Evolutionary conservation across 2,888 invertebrate genomes (phyloP), one percentile per base, ranked within the genome.

Genomic region (Oithona nana): DNA sequence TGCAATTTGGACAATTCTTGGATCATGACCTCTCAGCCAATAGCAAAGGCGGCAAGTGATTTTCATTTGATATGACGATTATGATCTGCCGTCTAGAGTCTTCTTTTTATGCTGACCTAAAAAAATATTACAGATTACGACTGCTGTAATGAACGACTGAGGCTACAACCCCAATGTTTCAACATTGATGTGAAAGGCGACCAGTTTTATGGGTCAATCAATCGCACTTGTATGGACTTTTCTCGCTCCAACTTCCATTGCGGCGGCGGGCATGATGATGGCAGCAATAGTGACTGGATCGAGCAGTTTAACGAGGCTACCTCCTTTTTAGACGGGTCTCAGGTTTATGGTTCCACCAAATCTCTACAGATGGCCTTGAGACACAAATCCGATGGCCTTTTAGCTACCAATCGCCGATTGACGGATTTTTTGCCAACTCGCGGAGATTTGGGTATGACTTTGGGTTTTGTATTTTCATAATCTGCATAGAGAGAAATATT

Each of bases 1-100:
- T 59, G 59, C 59, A 59, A 50, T 59, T 59, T 59, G 59, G 50
- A 1, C 59, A 59, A 28, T 59, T 59, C 28, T 16, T 59, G 3
- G 49, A 24, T 48, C 59, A 59, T 28, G 59, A 59, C 28, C 16
- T 59, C 11, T 20, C 59, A 22, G 49, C 22, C n/a, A 57, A 1
- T 29, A 3, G 26, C 24, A 57, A 57, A 20, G 57, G 6, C 13
- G 57, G 57, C 28, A 57, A 28, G 28, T 28, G 2, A 2, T 57
- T 56, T 26, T 24, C 28, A 57, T 39, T 50, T 3, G 57, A 28
- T 28, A 16, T 28, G n/a, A n/a, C n/a, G n/a, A n/a, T n/a, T n/a
- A n/a, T n/a, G n/a, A n/a, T n/a, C n/a, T n/a, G n/a, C n/a, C n/a
- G n/a, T n/a, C n/a, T n/a, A n/a, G n/a, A n/a, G n/a, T n/a, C n/a